Evolutionary conservation across 92 coral and sea anemone genomes (phyloP), one percentile per base, ranked within the genome.

Genomic region (Bergia sp.): DNA sequence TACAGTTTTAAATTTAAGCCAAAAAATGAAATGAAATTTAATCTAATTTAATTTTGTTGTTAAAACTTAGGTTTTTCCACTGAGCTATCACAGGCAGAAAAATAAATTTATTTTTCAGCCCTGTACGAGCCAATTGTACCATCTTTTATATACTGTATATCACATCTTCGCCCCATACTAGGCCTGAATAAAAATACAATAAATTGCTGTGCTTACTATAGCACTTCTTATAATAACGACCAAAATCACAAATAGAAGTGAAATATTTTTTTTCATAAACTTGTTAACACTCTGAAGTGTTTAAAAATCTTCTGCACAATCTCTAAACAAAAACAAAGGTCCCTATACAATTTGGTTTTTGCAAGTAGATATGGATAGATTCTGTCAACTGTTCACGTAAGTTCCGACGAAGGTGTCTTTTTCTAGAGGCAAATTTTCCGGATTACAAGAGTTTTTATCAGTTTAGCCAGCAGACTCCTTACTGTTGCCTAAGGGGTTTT

Each of bases 401-500:
- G 69, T 21, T 18, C n/a, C n/a, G 69, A 16, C 69, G 69, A 61
- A 18, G 1, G 18, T 79, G 7, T 36, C 41, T 79, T 79, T 53
- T 79, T 79, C 83, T 53, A 29, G 45, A 79, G 42, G 53, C n/a
- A 38, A 29, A 47, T 79, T 50, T 79, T 29, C n/a, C 42, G 42
- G 65, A 79, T 79, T 50, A 13, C 15, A 79, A 49, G 42, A 36
- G 20, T 79, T 79, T 42, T 76, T 16, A 76, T 76, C 53, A 53
- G 37, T 76, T 76, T 21, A 12, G 45, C 37, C 20, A 73, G 12
- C 5, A 38, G 42, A 45, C 50, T 45, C 15, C 41, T 40, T 41
- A 10, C 80, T 61, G 47, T 39, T 6, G 80, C 80, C 80, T 53
- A 21, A 76, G 79, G 79, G 79, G 29, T 76, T 40, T 76, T 73